Percentiles rank a stretch among this genome's conserved stretches.
phyloP scores from a whole-genome alignment of 1,140 invertebrate species.

The Caenorhabditis elegans region DNA sequence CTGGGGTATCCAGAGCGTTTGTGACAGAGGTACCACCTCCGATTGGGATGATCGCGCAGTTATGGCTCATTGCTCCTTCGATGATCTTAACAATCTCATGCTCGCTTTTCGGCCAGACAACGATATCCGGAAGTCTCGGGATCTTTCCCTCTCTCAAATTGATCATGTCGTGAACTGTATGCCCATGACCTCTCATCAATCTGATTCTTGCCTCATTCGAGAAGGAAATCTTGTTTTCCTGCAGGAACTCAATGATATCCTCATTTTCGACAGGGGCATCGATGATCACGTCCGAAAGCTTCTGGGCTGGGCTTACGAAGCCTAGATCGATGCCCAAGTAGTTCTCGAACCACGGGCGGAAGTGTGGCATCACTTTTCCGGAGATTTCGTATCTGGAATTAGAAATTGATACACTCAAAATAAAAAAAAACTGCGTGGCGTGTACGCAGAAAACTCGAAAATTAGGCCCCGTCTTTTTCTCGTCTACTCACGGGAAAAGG shows the following conservation, averaged over 20 bases:
- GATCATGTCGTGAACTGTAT: constrained; percentile 88
- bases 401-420: too few relatives aligned
- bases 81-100: constrained; percentile 72
- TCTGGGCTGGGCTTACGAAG: constrained; percentile 68
- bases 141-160: constrained; percentile 75
- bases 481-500: too few relatives aligned
- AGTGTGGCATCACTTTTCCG: constrained; percentile 76
- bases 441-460: too few relatives aligned
- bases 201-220: constrained; percentile 81
- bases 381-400: constrained; percentile 68
- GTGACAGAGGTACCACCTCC: constrained; percentile 94
- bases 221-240: constrained; percentile 73
- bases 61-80: constrained; percentile 75
- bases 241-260: constrained; percentile 73
- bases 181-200: constrained; percentile 87
- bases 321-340: constrained; percentile 75
- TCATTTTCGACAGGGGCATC: constrained; percentile 56
- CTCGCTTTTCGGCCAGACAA: constrained; percentile 79
- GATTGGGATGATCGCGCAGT: constrained; percentile 88
- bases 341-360: constrained; percentile 79
- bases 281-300: constrained; percentile 43
- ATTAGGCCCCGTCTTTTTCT: too few relatives aligned
- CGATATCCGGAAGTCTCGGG: constrained; percentile 84
- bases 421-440: too few relatives aligned
- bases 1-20: constrained; percentile 82